Conservation (phyloP, 2,797 vertebrate species). For the Lepidocolaptes lacrymiger region DNA sequence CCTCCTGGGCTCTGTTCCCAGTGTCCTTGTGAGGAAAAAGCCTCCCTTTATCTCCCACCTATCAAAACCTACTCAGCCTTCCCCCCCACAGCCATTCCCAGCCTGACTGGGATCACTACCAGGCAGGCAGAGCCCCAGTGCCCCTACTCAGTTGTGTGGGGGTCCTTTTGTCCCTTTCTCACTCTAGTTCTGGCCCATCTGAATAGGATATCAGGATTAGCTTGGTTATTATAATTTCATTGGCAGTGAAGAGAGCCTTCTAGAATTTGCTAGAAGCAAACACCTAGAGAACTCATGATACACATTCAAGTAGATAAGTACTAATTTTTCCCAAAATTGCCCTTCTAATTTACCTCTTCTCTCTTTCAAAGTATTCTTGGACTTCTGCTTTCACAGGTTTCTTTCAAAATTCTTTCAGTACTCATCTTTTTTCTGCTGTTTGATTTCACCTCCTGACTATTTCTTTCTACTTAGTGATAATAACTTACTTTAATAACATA, state of each 20-base stretch:
- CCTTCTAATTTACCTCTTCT: not conserved
- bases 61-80: not conserved
- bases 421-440: not conserved
- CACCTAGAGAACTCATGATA: not conserved
- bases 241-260: not conserved
- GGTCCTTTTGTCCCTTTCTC: not conserved
- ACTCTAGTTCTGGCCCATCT: not conserved
- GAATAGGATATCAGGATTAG: not conserved
- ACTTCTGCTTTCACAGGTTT: not conserved
- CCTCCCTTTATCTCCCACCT: not conserved
- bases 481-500: not conserved
- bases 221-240: not conserved
- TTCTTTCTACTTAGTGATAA: not conserved
- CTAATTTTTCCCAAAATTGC: not conserved
- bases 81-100: not conserved
- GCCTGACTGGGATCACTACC: rapidly evolving
- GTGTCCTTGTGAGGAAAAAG: rapidly evolving
- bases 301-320: not conserved
- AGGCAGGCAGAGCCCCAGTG: not conserved
- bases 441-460: not conserved
- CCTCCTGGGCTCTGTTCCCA: rapidly evolving
- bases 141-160: rapidly evolving
- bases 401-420: not conserved
- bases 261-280: not conserved
- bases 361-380: not conserved